Evolutionary conservation across 53 echinoderm and acorn worm species (phyloP).

Genomic region (Apostichopus leukothele): DNA sequence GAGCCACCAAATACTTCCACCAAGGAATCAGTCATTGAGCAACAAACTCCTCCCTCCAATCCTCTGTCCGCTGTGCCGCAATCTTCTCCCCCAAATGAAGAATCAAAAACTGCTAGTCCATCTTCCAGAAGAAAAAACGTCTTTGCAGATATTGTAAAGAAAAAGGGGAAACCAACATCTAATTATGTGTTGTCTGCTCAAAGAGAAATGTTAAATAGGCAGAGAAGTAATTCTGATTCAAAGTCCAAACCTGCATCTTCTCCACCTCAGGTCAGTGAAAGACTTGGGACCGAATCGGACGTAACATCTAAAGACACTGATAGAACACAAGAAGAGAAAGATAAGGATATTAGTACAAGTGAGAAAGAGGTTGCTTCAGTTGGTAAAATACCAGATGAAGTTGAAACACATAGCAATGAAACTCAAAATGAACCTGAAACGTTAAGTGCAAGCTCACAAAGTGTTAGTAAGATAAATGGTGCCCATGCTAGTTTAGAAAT

Average conservation of each 20-base stretch:
- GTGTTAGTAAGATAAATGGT: neutral
- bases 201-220: conserved; percentile 64
- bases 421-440: neutral
- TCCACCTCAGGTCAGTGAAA: neutral
- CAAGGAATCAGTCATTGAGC: neutral
- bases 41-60: neutral
- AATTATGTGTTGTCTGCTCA: conserved; percentile 82
- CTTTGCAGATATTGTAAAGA: conserved; percentile 75
- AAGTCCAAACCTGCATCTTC: neutral
- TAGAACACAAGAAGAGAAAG: neutral
- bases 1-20: neutral
- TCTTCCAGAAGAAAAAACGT: conserved; percentile 55
- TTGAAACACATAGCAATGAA: neutral
- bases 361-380: neutral
- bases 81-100: neutral
- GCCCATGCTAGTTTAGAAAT: neutral
- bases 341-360: neutral
- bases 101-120: conserved; percentile 19
- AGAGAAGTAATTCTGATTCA: conserved; percentile 54
- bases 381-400: neutral
- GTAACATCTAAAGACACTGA: neutral
- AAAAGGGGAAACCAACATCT: conserved; percentile 58
- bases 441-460: neutral
- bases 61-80: neutral
- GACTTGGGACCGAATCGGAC: neutral